Percentiles rank a stretch among this genome's conserved stretches.
phyloP scores from a whole-genome alignment of 2,113 vertebrate genomes.

The Calidris pugnax region DNA sequence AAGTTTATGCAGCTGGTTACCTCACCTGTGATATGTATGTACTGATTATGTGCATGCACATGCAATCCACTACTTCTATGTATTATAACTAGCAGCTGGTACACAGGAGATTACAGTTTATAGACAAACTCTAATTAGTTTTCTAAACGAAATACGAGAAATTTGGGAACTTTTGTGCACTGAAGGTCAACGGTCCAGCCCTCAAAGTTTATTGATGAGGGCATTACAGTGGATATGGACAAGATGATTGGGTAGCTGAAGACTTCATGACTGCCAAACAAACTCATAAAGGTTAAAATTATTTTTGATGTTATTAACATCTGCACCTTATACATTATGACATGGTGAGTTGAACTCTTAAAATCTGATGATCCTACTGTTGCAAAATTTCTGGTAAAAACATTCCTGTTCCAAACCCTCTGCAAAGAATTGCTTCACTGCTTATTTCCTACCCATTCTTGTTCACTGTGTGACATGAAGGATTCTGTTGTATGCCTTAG shows the following conservation, averaged over 20 bases:
- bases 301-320: neutral
- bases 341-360: neutral
- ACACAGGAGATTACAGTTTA: neutral
- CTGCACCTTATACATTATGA: neutral
- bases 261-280: neutral
- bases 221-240: neutral
- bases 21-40: neutral
- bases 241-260: neutral
- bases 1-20: neutral
- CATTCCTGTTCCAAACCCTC: neutral
- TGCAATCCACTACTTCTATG: neutral
- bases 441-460: neutral
- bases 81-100: neutral
- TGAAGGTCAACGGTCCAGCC: neutral
- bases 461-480: neutral
- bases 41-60: neutral
- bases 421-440: neutral
- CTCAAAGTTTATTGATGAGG: neutral
- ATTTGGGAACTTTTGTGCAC: neutral
- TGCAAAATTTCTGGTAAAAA: neutral
- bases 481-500: neutral
- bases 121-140: neutral
- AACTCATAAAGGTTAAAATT: neutral
- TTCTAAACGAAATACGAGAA: neutral
- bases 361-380: neutral